Percentiles rank a stretch among this genome's conserved stretches.
Conservation (phyloP, 2,113 vertebrate genomes). For the Zosterops borbonicus region DNA sequence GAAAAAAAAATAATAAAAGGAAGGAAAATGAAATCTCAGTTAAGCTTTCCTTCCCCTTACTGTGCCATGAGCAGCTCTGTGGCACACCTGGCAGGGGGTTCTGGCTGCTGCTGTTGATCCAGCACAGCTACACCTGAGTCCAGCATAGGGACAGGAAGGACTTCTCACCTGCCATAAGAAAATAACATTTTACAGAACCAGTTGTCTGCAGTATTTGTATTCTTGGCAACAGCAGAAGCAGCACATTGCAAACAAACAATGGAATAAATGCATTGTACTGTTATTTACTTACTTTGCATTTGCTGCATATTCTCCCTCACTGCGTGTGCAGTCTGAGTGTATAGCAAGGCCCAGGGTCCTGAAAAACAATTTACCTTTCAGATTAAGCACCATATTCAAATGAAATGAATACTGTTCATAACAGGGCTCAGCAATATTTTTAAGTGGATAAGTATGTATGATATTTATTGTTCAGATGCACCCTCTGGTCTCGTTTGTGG, state of each 20-base stretch:
- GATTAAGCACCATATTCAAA: neutral
- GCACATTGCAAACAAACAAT: neutral
- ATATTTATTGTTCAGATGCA: neutral
- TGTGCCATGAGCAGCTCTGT: neutral
- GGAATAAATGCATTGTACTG: neutral
- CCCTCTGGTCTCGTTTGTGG: neutral
- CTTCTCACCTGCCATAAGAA: neutral
- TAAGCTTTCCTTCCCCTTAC: neutral
- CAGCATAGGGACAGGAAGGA: neutral
- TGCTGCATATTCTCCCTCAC: neutral
- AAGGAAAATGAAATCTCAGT: neutral
- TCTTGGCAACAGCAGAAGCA: constrained; percentile 7
- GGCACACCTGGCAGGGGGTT: neutral
- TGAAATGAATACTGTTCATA: neutral
- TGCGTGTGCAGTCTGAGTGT: neutral
- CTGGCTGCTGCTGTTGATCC: neutral
- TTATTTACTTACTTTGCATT: constrained; percentile 15
- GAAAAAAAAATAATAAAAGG: neutral
- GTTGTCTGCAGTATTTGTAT: neutral
- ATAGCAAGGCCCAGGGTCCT: neutral
- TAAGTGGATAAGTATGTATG: neutral
- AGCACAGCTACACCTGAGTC: neutral
- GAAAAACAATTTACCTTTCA: constrained; percentile 7
- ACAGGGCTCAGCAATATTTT: neutral
- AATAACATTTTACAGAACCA: neutral